A percentile compares a stretch with the other conserved stretches of the same genome.
Conservation (phyloP, 1,140 invertebrate species). For the Elymnias hypermnestra region DNA sequence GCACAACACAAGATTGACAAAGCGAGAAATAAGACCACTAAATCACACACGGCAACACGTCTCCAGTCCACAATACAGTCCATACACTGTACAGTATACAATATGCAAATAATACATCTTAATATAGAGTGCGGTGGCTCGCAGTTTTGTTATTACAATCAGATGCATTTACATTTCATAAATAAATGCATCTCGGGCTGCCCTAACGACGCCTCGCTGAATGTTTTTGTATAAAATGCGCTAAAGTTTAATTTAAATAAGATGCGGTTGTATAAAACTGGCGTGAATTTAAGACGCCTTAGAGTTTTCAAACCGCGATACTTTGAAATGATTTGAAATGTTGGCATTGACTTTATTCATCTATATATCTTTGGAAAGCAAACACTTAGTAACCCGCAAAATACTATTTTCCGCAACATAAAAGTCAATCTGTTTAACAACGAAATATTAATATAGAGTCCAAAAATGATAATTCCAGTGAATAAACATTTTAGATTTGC, state of each 20-base stretch:
- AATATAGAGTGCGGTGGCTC: slow-evolving; percentile 68
- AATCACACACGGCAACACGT: slow-evolving; percentile 43
- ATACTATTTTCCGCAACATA: no score
- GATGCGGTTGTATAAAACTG: slow-evolving; percentile 1
- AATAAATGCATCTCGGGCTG: slow-evolving; percentile 68
- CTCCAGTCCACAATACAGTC: slow-evolving; percentile 24
- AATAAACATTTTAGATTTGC: no score
- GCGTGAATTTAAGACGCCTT: neutral
- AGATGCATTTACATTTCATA: slow-evolving; percentile 74
- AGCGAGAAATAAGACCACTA: slow-evolving; percentile 32
- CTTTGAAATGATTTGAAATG: no score
- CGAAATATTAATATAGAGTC: no score
- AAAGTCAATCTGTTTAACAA: no score
- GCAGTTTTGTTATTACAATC: slow-evolving; percentile 74
- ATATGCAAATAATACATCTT: slow-evolving; percentile 73
- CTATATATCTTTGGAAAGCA: no score
- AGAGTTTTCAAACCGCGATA: no score
- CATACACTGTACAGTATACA: slow-evolving; percentile 26
- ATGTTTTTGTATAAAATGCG: slow-evolving; percentile 53
- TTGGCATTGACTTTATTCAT: no score
- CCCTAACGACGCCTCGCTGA: slow-evolving; percentile 57
- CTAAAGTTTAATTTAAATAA: slow-evolving; percentile 63
- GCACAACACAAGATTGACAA: slow-evolving; percentile 29
- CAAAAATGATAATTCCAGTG: no score
- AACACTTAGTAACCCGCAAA: no score